Evolutionary conservation across 2,888 invertebrate genomes (phyloP), one percentile per base, ranked within the genome.

Genomic region (Drosophila borborema): DNA sequence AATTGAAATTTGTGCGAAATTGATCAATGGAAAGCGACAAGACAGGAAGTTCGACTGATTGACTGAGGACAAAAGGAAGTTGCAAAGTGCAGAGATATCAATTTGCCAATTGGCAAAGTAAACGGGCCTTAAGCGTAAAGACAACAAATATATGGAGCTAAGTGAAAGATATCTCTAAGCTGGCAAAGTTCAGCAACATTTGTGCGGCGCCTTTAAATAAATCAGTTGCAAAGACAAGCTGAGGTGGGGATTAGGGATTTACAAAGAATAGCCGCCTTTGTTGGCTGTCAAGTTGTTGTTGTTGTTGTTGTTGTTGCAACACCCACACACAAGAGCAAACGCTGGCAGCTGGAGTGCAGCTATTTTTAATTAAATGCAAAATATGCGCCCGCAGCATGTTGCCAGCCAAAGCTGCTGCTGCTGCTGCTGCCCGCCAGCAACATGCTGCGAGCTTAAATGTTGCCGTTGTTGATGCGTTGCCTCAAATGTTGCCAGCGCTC

Each of bases 151-250:
- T 51, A 31, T 40, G 4, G 31, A 36, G 60, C 28, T 16, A 46
- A 81, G 65, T 62, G 67, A 81, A 72, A 86, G 60, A 80, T 64
- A 67, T 60, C 71, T 66, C 69, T 66, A 65, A 75, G 69, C 78
- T 64, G 67, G 46, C 88, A 86, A 80, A 82, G 90, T 88, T 90
- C 90, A 90, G 85, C 86, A 86, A 88, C 89, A 90, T 90, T 82
- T 81, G 74, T 65, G 82, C 82, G 85, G 73, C 82, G 82, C 77
- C 77, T 86, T 82, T 88, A 86, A 90, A 85, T 85, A 86, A 86
- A 86, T 86, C 89, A 86, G 72, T 61, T 82, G 77, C 73, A 61
- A 69, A 79, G 82, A 66, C 65, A 58, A 40, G 54, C 56, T 62
- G 49, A 45, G 40, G n/a, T 43, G 36, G 55, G 45, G 51, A 58